Evolutionary conservation across 2,888 invertebrate genomes (phyloP).

Genomic region (Dioctria linearis): DNA sequence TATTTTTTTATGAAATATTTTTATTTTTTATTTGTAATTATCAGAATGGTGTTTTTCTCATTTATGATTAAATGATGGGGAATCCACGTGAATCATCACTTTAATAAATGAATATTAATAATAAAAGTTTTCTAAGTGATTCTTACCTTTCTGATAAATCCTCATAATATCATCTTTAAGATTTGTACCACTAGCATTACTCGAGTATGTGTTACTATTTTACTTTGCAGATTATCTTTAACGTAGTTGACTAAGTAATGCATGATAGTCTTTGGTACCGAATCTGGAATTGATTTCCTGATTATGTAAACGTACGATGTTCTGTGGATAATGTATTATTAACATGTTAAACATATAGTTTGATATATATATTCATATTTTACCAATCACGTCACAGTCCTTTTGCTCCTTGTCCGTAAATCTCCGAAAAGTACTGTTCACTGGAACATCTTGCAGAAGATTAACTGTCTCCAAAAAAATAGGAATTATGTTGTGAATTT

Average conservation of each 20-base stretch:
- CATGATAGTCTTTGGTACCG: slow-evolving; percentile 99
- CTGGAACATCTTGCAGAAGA: slow-evolving; percentile 89
- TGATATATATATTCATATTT: neutral
- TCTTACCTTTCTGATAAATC: slow-evolving; percentile 95
- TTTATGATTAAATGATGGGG: slow-evolving; percentile 56
- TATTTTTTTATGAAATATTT: neutral
- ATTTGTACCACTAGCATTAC: slow-evolving; percentile 99
- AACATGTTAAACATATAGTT: slow-evolving; percentile 23
- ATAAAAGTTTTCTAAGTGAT: neutral
- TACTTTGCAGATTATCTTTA: slow-evolving; percentile 98
- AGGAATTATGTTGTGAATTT: slow-evolving; percentile 69
- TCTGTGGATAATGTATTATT: slow-evolving; percentile 76
- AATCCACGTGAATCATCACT: slow-evolving; percentile 60
- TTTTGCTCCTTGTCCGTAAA: slow-evolving; percentile 93
- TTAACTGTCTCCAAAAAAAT: slow-evolving; percentile 92
- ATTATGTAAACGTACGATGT: slow-evolving; percentile 98
- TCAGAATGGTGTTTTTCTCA: too few species aligned
- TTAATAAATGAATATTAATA: neutral
- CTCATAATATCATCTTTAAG: slow-evolving; percentile 99
- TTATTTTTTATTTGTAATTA: too few species aligned
- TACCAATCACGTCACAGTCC: slow-evolving; percentile 97
- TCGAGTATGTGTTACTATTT: slow-evolving; percentile 96
- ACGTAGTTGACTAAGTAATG: slow-evolving; percentile 99
- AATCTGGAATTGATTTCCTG: slow-evolving; percentile 98
- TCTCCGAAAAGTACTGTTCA: slow-evolving; percentile 80